Percentiles rank a stretch among this genome's conserved stretches.
Conservation (phyloP, 2,888 invertebrate genomes). For the Cataglyphis livida region DNA sequence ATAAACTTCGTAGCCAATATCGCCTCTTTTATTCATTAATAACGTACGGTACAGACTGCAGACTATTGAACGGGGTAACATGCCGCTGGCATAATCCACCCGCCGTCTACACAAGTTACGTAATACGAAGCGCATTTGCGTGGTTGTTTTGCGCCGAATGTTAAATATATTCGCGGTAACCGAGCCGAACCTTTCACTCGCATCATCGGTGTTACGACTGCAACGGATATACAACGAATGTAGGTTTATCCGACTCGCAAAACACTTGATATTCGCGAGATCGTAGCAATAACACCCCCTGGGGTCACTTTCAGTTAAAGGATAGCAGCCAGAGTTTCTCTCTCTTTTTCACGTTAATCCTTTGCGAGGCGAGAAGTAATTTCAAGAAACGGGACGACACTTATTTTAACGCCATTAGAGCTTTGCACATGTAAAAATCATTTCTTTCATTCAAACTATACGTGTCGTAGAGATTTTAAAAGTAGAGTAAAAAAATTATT, state of each 20-base stretch:
- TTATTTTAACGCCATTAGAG: constrained; percentile 2
- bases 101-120: constrained; percentile 9
- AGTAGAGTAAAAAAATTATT: neutral
- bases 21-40: constrained; percentile 48
- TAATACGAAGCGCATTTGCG: constrained; percentile 24
- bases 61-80: constrained; percentile 36
- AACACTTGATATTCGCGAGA: constrained; percentile 36
- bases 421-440: neutral
- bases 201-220: constrained; percentile 16
- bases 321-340: neutral
- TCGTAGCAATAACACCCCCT: constrained; percentile 1
- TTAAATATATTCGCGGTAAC: constrained; percentile 28
- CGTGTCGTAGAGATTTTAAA: neutral
- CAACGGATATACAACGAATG: neutral
- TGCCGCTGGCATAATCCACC: neutral
- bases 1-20: constrained; percentile 38
- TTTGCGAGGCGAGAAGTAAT: neutral
- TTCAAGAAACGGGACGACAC: neutral
- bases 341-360: neutral
- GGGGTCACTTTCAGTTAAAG: neutral
- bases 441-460: neutral
- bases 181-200: constrained; percentile 36
- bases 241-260: constrained; percentile 1
- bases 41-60: constrained; percentile 17
- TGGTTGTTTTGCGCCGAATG: neutral